Conservation (phyloP, 2,113 vertebrate species). For the Oreochromis niloticus region DNA sequence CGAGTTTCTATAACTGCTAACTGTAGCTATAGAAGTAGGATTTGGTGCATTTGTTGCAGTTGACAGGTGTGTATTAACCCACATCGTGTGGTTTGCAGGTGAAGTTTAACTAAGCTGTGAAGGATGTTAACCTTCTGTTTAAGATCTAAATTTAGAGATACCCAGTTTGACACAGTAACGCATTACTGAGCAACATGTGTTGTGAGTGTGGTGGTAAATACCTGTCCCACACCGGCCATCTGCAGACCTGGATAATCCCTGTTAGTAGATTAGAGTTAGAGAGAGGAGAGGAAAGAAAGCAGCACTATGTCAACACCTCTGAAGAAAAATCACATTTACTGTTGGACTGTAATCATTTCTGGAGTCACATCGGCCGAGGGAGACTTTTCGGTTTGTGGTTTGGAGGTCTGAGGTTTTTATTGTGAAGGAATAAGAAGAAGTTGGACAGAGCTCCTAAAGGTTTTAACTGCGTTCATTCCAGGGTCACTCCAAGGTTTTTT, state of each 20-base stretch:
- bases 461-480: not conserved
- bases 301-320: not conserved
- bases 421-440: not conserved
- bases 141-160: not conserved
- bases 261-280: constrained; percentile 54
- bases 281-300: not conserved
- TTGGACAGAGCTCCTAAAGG: not conserved
- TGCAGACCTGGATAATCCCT: constrained; percentile 65
- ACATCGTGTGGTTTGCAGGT: not conserved
- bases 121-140: not conserved
- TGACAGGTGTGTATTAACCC: not conserved
- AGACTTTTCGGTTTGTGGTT: not conserved
- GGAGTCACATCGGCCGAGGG: not conserved
- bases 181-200: constrained; percentile 13
- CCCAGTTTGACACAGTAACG: not conserved
- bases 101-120: not conserved
- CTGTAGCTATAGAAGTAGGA: not conserved
- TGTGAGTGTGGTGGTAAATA: constrained; percentile 25
- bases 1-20: not conserved
- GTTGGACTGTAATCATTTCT: not conserved
- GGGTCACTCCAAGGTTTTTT: not conserved
- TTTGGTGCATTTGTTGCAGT: not conserved
- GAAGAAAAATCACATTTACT: not conserved
- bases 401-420: not conserved
- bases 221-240: constrained; percentile 51